Conservation (phyloP, 2,888 invertebrate genomes). For the Cactoblastis cactorum region DNA sequence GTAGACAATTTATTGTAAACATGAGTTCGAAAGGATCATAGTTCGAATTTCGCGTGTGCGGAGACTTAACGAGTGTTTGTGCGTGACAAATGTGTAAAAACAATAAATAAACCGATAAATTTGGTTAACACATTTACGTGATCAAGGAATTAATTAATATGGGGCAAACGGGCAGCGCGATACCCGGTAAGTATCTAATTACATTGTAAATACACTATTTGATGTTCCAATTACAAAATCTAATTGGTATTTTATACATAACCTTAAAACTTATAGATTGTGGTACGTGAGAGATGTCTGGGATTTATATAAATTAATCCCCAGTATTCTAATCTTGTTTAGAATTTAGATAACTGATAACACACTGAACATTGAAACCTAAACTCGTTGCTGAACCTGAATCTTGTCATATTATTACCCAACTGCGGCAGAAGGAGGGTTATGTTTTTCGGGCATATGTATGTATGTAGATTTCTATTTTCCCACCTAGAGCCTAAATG, state of each 20-base stretch:
- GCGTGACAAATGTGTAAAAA: conserved; percentile 34
- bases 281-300: background rate
- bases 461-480: no score
- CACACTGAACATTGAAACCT: no score
- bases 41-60: conserved; percentile 46
- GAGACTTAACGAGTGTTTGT: conserved; percentile 31
- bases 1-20: conserved; percentile 43
- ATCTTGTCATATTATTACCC: no score
- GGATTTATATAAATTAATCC: no score
- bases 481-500: no score
- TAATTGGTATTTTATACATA: background rate
- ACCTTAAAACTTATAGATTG: background rate
- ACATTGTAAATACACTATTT: conserved; percentile 28
- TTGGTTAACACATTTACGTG: conserved; percentile 13
- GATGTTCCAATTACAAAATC: conserved; percentile 35
- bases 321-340: no score
- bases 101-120: conserved; percentile 30
- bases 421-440: no score
- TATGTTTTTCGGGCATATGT: no score
- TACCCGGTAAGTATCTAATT: conserved; percentile 63
- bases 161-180: conserved; percentile 68
- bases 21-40: conserved; percentile 48
- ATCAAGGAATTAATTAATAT: conserved; percentile 36
- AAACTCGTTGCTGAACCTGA: no score
- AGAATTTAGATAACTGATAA: no score